Percentiles rank a stretch among this genome's conserved stretches.
Evolutionary conservation across 2,888 invertebrate species (phyloP).

Genomic region (Steinernema scapterisci): DNA sequence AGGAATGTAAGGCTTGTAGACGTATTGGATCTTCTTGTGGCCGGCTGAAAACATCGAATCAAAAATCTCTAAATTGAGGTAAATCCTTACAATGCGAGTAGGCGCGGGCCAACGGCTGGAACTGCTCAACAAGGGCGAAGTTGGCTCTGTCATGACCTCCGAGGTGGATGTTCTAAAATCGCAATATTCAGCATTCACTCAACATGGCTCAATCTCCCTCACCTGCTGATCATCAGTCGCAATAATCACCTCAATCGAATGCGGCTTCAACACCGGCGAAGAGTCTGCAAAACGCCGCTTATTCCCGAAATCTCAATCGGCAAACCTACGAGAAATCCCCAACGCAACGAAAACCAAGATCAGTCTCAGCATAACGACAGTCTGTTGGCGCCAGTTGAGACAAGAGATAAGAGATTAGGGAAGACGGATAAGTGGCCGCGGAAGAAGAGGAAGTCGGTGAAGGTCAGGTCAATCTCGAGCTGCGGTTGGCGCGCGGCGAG

Average conservation of each 20-base stretch:
- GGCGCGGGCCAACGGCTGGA: neutral
- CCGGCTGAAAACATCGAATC: conserved; percentile 1
- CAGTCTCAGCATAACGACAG: conserved; percentile 5
- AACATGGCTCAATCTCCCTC: neutral
- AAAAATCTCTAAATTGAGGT: too few relatives aligned
- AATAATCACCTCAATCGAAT: neutral
- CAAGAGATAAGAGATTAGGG: conserved; percentile 19
- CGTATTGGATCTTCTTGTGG: conserved; percentile 15
- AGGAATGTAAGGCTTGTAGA: conserved; percentile 27
- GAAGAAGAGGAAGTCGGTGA: conserved; percentile 12
- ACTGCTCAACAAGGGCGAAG: conserved; percentile 12
- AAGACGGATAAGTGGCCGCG: neutral
- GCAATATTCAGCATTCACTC: neutral
- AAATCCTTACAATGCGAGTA: conserved; percentile 10
- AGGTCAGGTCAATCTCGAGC: conserved; percentile 30
- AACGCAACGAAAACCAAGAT: neutral
- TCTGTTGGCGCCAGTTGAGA: conserved; percentile 4
- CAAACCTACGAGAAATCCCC: neutral
- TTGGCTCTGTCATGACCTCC: neutral
- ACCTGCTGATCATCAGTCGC: neutral
- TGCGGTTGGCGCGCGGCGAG: conserved; percentile 19
- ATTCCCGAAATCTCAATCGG: neutral
- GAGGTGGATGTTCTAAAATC: conserved; percentile 1
- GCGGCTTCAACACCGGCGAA: neutral
- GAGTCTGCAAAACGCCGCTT: neutral